These are phyloP conservation scores for Drosophila borealis DNA, from an alignment of 2,888 invertebrate genomes.

Conservation along the genomic window DNA sequence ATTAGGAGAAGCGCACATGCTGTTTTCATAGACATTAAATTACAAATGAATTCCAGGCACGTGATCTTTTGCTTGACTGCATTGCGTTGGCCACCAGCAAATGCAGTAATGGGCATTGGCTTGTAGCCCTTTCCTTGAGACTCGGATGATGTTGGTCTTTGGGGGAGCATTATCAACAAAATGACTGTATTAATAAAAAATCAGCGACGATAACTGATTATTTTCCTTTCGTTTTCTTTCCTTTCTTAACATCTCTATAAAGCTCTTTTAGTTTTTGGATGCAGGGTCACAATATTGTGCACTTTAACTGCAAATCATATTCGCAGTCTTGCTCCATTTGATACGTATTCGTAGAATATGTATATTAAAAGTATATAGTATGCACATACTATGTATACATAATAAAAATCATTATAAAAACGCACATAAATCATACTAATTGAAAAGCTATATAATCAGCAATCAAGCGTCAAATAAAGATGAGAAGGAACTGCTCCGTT, in stretches of 20 bases:
- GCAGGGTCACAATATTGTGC: not conserved
- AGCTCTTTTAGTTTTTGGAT: not conserved
- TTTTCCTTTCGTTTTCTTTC: no score
- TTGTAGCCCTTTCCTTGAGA: not conserved
- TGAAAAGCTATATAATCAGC: slow-evolving; percentile 11
- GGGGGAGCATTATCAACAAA: no score
- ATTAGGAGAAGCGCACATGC: slow-evolving; percentile 49
- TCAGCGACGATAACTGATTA: no score
- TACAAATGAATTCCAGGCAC: slow-evolving; percentile 70
- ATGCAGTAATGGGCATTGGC: slow-evolving; percentile 7
- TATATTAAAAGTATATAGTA: no score
- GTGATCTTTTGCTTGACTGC: slow-evolving; percentile 67
- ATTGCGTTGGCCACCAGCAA: slow-evolving; percentile 43
- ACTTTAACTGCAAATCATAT: no score
- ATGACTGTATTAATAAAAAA: no score
- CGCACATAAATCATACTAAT: slow-evolving; percentile 1
- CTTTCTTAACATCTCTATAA: no score
- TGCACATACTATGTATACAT: no score
- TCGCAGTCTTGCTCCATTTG: no score
- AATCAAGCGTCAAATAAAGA: slow-evolving; percentile 19
- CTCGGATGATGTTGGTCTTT: no score
- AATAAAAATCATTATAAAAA: no score
- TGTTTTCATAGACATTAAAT: slow-evolving; percentile 59
- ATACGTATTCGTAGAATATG: no score
- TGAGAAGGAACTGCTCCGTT: not conserved